Conservation (phyloP, 1,140 invertebrate genomes). For the Macrobrachium nipponense region DNA sequence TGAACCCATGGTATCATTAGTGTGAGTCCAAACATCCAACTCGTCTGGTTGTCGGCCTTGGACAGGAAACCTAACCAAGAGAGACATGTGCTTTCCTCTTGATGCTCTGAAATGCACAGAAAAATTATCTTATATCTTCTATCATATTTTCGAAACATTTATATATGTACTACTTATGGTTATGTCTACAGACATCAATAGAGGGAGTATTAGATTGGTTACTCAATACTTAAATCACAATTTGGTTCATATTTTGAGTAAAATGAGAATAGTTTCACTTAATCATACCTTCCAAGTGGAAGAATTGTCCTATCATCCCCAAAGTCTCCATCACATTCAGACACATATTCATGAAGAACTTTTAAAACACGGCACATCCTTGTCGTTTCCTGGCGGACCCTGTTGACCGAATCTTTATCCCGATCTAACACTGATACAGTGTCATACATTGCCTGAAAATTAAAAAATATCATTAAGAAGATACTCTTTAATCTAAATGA, state of each 20-base stretch:
- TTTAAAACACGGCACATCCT: constrained; percentile 94
- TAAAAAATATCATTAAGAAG: constrained; percentile 88
- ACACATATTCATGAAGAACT: constrained; percentile 94
- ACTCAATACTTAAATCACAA: neutral
- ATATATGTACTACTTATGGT: neutral
- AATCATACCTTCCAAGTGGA: constrained; percentile 81
- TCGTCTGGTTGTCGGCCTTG: constrained; percentile 91
- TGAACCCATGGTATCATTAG: constrained; percentile 90
- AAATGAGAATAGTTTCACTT: neutral
- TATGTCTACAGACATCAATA: no score
- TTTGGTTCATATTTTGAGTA: neutral
- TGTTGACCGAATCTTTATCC: constrained; percentile 72
- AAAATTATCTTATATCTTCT: neutral
- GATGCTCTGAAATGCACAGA: constrained; percentile 76
- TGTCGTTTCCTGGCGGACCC: constrained; percentile 80
- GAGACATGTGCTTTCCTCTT: constrained; percentile 88
- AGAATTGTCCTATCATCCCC: constrained; percentile 89
- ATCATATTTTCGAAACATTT: constrained; percentile 7
- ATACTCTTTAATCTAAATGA: constrained; percentile 77
- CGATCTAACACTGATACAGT: constrained; percentile 75
- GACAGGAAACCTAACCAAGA: constrained; percentile 90
- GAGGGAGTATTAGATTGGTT: no score
- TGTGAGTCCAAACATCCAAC: constrained; percentile 92
- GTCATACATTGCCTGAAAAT: constrained; percentile 85
- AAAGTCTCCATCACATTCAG: constrained; percentile 94